These are phyloP conservation scores for Sigmodon hispidus DNA, from an alignment of 2,113 vertebrate genomes.

Conservation along the genomic window DNA sequence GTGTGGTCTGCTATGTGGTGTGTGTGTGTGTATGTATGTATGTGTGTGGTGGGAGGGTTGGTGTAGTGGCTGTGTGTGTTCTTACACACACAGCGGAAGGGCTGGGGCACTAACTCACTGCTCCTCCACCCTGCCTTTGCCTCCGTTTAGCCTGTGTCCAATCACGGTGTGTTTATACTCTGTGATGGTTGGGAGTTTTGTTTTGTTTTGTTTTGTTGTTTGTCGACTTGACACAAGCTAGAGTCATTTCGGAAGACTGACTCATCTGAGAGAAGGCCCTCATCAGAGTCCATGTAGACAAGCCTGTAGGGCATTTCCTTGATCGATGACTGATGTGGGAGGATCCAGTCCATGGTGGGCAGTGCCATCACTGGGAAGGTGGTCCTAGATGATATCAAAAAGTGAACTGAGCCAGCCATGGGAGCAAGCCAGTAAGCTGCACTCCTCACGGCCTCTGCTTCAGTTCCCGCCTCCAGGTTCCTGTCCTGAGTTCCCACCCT, in stretches of 20 bases:
- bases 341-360: not conserved
- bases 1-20: too few species aligned
- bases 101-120: not conserved
- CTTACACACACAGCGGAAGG: not conserved
- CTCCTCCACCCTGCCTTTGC: not conserved
- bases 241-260: not conserved
- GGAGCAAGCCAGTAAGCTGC: not conserved
- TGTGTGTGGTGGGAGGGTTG: not conserved
- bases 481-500: not conserved
- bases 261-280: not conserved
- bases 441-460: not conserved
- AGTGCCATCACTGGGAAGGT: not conserved
- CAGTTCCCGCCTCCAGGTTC: not conserved
- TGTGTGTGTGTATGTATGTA: not conserved
- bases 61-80: too few species aligned
- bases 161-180: not conserved
- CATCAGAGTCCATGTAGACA: not conserved
- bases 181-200: not conserved
- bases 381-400: not conserved
- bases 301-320: not conserved
- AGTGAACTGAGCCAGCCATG: not conserved
- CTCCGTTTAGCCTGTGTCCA: not conserved
- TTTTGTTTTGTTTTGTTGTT: not conserved
- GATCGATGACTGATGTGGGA: not conserved
- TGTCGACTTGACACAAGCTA: not conserved